A percentile compares a stretch with the other conserved stretches of the same genome.
Conservation (phyloP, 2,888 invertebrate species). For the Campoplex capitator region DNA sequence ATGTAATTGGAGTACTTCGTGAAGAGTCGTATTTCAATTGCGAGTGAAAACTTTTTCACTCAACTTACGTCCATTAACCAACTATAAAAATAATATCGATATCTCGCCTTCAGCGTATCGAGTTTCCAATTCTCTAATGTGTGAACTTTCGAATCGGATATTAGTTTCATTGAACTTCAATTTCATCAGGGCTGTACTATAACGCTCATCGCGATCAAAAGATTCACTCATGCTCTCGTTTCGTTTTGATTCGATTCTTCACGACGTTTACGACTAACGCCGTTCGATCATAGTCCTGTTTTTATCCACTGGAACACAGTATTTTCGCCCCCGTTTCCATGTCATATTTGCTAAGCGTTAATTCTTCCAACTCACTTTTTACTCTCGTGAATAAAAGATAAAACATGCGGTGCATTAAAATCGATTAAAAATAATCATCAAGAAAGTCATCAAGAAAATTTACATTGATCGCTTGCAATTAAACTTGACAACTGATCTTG, state of each 20-base stretch:
- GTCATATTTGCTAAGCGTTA: too few relatives aligned
- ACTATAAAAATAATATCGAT: conserved; percentile 45
- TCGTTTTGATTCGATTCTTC: conserved; percentile 9
- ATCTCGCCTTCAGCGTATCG: conserved; percentile 16
- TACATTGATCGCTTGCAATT: too few relatives aligned
- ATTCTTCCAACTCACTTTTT: too few relatives aligned
- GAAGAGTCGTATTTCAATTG: conserved; percentile 31
- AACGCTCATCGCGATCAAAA: neutral
- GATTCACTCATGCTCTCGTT: neutral
- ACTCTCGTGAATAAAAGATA: too few relatives aligned
- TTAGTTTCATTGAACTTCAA: neutral
- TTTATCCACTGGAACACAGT: neutral
- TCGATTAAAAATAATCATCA: too few relatives aligned
- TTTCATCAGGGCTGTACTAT: neutral
- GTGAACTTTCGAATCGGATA: conserved; percentile 2
- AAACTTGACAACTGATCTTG: too few relatives aligned
- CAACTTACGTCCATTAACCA: conserved; percentile 26
- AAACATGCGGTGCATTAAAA: too few relatives aligned
- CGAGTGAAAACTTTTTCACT: conserved; percentile 16
- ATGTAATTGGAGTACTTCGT: conserved; percentile 44
- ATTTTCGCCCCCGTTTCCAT: neutral
- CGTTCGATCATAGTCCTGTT: neutral
- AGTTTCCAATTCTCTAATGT: conserved; percentile 17
- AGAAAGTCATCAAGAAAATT: too few relatives aligned
- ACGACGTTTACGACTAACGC: neutral